Evolutionary conservation across 1,140 invertebrate species (phyloP).

Genomic region (Drosophila pseudoananassae): DNA sequence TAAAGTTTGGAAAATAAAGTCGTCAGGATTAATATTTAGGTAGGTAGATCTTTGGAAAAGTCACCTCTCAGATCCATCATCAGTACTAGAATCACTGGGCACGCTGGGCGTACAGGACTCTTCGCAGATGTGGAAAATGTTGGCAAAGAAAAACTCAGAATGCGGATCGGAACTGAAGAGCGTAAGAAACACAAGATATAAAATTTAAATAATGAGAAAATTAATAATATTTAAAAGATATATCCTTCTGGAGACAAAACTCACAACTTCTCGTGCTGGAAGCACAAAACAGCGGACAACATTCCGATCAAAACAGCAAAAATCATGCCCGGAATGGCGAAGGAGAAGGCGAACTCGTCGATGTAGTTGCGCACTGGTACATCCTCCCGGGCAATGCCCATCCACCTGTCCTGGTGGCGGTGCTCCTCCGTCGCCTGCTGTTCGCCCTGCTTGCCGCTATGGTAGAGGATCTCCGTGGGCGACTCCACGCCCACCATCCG

Average conservation of each 20-base stretch:
- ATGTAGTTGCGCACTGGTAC: slow-evolving; percentile 89
- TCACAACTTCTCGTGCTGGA: slow-evolving; percentile 92
- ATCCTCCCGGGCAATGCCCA: slow-evolving; percentile 84
- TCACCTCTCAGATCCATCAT: slow-evolving; percentile 62
- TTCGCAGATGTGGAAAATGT: slow-evolving; percentile 83
- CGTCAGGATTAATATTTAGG: not conserved
- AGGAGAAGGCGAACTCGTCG: slow-evolving; percentile 89
- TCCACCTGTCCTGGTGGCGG: slow-evolving; percentile 59
- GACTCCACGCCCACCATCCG: slow-evolving; percentile 87
- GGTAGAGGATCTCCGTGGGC: slow-evolving; percentile 75
- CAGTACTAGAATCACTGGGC: slow-evolving; percentile 50
- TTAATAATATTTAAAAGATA: not conserved
- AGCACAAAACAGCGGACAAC: slow-evolving; percentile 90
- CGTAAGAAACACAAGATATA: slow-evolving; percentile 28
- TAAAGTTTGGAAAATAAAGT: not conserved
- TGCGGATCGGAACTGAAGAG: slow-evolving; percentile 74
- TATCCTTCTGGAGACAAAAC: slow-evolving; percentile 74
- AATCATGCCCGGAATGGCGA: slow-evolving; percentile 89
- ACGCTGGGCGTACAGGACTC: slow-evolving; percentile 64
- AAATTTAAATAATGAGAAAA: slow-evolving; percentile 20
- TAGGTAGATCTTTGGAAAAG: slow-evolving; percentile 5
- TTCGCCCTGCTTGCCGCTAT: slow-evolving; percentile 56
- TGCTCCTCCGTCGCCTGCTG: slow-evolving; percentile 36
- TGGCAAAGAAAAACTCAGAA: slow-evolving; percentile 81
- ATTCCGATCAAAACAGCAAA: slow-evolving; percentile 88